These are phyloP conservation scores for Agrochola lychnidis DNA, from an alignment of 2,888 invertebrate species.

Conservation along the genomic window DNA sequence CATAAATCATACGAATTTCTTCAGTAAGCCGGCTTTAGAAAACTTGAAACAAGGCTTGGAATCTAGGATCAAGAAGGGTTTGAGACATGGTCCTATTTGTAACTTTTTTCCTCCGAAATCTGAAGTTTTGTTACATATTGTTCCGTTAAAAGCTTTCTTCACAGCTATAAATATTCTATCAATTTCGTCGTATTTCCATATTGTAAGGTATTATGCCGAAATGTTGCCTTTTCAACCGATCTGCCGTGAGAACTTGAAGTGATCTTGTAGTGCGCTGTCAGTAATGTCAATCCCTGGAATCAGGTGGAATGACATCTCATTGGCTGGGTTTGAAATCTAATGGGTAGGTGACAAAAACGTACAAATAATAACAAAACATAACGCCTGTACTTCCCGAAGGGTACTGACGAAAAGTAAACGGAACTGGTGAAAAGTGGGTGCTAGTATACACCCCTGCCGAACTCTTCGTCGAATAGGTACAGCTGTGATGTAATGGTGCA, in stretches of 20 bases:
- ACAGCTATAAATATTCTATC: not conserved
- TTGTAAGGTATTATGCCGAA: not conserved
- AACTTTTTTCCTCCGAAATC: constrained; percentile 13
- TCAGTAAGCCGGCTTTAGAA: constrained; percentile 9
- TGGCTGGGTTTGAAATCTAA: not conserved
- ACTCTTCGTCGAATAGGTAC: not conserved
- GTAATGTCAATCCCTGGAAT: no score
- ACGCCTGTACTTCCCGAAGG: not conserved
- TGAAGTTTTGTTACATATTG: not conserved
- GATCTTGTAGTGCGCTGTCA: no score
- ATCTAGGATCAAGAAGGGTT: constrained; percentile 6
- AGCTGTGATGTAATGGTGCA: not conserved
- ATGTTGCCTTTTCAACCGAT: not conserved
- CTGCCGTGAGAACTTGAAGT: no score
- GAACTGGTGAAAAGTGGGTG: not conserved
- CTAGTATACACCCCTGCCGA: not conserved
- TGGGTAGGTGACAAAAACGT: not conserved
- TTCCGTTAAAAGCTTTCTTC: not conserved
- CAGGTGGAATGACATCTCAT: no score
- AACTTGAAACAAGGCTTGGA: constrained; percentile 2
- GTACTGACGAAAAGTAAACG: not conserved
- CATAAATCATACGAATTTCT: constrained; percentile 6
- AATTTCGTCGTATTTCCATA: not conserved
- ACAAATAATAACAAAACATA: not conserved
- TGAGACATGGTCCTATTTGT: constrained; percentile 5